A percentile compares a stretch with the other conserved stretches of the same genome.
Evolutionary conservation across 2,888 invertebrate genomes (phyloP).

Genomic region (Buathra laborator): DNA sequence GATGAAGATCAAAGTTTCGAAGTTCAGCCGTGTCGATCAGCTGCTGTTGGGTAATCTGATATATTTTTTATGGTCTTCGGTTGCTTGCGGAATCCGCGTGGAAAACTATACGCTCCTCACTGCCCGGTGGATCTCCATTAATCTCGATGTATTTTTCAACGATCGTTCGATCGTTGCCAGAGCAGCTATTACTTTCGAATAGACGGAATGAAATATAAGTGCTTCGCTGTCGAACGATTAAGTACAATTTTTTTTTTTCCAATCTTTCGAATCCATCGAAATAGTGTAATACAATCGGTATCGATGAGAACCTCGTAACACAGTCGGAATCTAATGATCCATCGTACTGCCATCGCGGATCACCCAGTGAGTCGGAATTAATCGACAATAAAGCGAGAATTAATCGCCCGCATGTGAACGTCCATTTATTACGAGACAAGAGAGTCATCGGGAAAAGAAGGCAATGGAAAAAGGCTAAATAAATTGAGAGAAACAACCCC

Average conservation of each 20-base stretch:
- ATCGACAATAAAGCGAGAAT: conserved; percentile 54
- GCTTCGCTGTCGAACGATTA: conserved; percentile 12
- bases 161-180: background rate
- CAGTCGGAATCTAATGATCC: conserved; percentile 36
- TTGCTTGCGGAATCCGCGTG: conserved; percentile 8
- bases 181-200: background rate
- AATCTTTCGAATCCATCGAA: background rate
- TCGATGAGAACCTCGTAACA: conserved; percentile 30
- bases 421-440: conserved; percentile 52
- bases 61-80: conserved; percentile 38
- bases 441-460: conserved; percentile 31
- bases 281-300: conserved; percentile 15
- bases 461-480: conserved; percentile 22
- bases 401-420: conserved; percentile 51
- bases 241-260: background rate
- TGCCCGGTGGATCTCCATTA: conserved; percentile 21
- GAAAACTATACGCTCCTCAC: conserved; percentile 10
- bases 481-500: conserved; percentile 27
- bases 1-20: conserved; percentile 36
- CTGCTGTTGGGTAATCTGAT: conserved; percentile 63
- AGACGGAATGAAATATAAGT: conserved; percentile 25
- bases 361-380: conserved; percentile 48
- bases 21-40: conserved; percentile 42
- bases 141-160: conserved; percentile 36
- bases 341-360: conserved; percentile 24